Conservation (phyloP, 2,797 vertebrate genomes). For the Pangasius larnaudii region DNA sequence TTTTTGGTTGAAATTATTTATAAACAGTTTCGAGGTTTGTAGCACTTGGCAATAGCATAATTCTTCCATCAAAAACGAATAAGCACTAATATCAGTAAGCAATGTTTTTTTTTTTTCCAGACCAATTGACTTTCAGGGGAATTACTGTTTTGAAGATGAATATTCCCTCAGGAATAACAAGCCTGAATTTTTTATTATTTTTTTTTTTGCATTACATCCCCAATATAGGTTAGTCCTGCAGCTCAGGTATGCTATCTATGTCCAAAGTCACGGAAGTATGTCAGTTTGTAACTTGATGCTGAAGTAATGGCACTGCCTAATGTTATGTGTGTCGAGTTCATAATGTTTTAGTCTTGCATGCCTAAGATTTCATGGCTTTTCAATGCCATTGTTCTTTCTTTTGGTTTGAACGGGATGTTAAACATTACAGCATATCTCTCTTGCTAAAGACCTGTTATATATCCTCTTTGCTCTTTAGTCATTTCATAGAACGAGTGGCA, state of each 20-base stretch:
- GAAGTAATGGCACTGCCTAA: conserved; percentile 64
- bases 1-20: conserved; percentile 26
- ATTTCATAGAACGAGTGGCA: conserved; percentile 59
- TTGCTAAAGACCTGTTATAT: conserved; percentile 52
- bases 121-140: conserved; percentile 60
- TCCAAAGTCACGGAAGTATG: conserved; percentile 66
- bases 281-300: conserved; percentile 62
- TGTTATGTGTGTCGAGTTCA: conserved; percentile 58
- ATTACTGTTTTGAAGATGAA: conserved; percentile 54
- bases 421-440: conserved; percentile 53
- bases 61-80: conserved; percentile 52
- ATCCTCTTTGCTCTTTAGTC: conserved; percentile 51
- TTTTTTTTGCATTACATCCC: conserved; percentile 49
- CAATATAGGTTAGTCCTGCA: conserved; percentile 65
- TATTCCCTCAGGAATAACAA: conserved; percentile 61
- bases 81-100: conserved; percentile 59
- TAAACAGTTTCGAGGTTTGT: conserved; percentile 44
- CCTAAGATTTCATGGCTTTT: conserved; percentile 60
- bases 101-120: conserved; percentile 56
- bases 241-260: conserved; percentile 72
- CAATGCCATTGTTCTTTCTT: conserved; percentile 50
- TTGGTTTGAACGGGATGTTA: conserved; percentile 45
- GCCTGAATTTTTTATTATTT: conserved; percentile 64
- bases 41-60: conserved; percentile 50
- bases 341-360: conserved; percentile 61